Conservation (phyloP, 2,888 invertebrate species). For the Drosophila merina region DNA sequence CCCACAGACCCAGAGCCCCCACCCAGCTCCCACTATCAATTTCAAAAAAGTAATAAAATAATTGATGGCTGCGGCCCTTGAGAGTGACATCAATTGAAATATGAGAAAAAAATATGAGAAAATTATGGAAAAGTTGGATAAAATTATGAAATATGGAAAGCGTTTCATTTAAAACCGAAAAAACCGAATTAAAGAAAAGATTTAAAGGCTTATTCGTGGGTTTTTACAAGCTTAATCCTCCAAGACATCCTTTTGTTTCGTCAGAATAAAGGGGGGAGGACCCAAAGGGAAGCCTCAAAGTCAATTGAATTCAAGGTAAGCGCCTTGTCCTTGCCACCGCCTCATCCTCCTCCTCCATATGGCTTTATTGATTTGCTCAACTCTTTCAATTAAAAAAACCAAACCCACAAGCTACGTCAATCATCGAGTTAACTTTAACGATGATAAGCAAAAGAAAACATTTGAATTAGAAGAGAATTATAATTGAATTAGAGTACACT, state of each 20-base stretch:
- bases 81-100: constrained; percentile 22
- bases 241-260: neutral
- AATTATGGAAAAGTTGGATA: too few species aligned
- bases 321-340: constrained; percentile 4
- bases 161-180: too few species aligned
- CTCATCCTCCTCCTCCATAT: neutral
- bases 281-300: constrained; percentile 1
- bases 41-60: constrained; percentile 8
- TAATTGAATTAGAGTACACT: neutral
- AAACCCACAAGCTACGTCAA: constrained; percentile 2
- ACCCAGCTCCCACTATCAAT: constrained; percentile 37
- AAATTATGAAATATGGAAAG: too few species aligned
- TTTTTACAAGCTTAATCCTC: too few species aligned
- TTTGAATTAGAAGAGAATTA: neutral
- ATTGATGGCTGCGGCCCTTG: neutral
- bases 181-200: too few species aligned
- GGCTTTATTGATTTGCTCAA: constrained; percentile 15
- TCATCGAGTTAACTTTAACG: neutral
- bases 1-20: too few species aligned
- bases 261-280: neutral
- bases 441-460: neutral
- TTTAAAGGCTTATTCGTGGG: too few species aligned
- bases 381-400: constrained; percentile 25
- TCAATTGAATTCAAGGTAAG: constrained; percentile 27
- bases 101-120: neutral